Evolutionary conservation across 2,888 invertebrate species (phyloP).

Genomic region (Zygothrica quintamaculata): DNA sequence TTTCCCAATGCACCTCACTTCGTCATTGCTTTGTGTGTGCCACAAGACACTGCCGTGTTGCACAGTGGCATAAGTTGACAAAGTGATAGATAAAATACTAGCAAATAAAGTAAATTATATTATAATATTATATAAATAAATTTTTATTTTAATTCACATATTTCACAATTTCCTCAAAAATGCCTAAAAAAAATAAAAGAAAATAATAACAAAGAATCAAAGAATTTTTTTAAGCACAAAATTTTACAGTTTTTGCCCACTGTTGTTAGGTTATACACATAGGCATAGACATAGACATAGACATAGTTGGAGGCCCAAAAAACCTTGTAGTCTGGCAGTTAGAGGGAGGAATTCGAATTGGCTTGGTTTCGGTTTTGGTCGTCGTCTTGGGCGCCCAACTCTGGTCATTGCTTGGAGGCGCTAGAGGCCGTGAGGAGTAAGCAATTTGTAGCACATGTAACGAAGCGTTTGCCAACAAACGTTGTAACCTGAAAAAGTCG

Average conservation of each 20-base stretch:
- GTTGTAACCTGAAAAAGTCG: constrained; percentile 62
- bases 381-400: constrained; percentile 9
- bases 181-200: no score
- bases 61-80: constrained; percentile 36
- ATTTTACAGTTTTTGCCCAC: constrained; percentile 31
- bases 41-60: constrained; percentile 45
- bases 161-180: no score
- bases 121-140: no score
- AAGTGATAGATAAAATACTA: constrained; percentile 20
- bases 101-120: no score
- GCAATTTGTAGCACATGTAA: constrained; percentile 74
- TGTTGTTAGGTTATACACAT: constrained; percentile 43
- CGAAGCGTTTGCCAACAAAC: constrained; percentile 58
- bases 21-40: background rate
- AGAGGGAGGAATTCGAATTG: constrained; percentile 77
- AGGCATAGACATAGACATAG: constrained; percentile 29
- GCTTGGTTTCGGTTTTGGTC: constrained; percentile 53
- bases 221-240: no score
- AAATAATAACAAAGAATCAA: no score
- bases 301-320: constrained; percentile 23
- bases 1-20: constrained; percentile 43
- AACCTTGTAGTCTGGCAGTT: constrained; percentile 55
- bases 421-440: constrained; percentile 30
- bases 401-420: background rate
- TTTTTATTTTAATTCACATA: no score